Base-by-base conservation (phyloP, 2,888 invertebrate genomes). In the Pammene fasciana region DNA sequence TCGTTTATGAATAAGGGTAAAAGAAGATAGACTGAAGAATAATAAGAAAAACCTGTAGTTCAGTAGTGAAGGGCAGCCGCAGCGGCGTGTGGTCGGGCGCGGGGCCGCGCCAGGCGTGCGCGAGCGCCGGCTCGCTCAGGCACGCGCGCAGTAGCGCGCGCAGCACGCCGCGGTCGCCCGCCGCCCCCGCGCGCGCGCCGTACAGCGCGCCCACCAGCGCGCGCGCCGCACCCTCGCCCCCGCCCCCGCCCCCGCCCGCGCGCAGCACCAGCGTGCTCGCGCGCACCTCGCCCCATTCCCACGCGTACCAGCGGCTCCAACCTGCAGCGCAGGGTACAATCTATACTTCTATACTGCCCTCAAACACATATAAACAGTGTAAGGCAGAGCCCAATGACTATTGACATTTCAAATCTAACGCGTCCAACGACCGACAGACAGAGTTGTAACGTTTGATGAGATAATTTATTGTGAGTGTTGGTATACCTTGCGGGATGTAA, bases 401-500 rank as follows among this genome's bases (percentile, higher is more conserved):
- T n/a, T n/a, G n/a, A n/a, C n/a, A n/a, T n/a, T n/a, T n/a, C n/a
- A n/a, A n/a, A n/a, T n/a, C n/a, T n/a, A n/a, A n/a, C n/a, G n/a
- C n/a, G n/a, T n/a, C n/a, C n/a, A n/a, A n/a, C n/a, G n/a, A n/a
- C n/a, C n/a, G n/a, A n/a, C n/a, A n/a, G n/a, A n/a, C n/a, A n/a
- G n/a, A n/a, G n/a, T n/a, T n/a, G n/a, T n/a, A n/a, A n/a, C n/a
- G n/a, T n/a, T n/a, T n/a, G n/a, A n/a, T n/a, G n/a, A n/a, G n/a
- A n/a, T n/a, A n/a, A n/a, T n/a, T n/a, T n/a, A n/a, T n/a, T n/a
- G n/a, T n/a, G 16, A 16, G 0, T 48, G 9, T 10, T 1, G 5
- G 13, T 38, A 14, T 41, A 94, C 94, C 95, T 93, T 97, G 97
- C 0, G 98, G 98, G 76, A 98, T 97, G 85, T 96, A 99, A 64